A percentile compares a stretch with the other conserved stretches of the same genome.
These are phyloP conservation scores for Sebastes vulpes DNA, from an alignment of 2,797 vertebrate species.

Conservation along the genomic window DNA sequence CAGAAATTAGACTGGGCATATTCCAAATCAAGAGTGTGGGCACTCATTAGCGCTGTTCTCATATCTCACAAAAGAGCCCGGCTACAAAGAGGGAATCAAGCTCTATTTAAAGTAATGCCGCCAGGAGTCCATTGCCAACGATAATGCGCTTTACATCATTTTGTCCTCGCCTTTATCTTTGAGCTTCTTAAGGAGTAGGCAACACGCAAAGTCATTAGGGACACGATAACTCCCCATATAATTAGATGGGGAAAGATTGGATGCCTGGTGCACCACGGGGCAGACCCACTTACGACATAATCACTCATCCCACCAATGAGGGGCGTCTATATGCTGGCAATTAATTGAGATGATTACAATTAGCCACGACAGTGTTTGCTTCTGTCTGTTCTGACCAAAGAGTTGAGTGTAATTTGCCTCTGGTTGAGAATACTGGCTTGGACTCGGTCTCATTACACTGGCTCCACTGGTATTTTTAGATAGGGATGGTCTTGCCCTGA, in stretches of 20 bases:
- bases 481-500: conserved; percentile 28
- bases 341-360: conserved; percentile 78
- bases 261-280: conserved; percentile 68
- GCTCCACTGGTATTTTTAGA: conserved; percentile 48
- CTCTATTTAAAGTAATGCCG: conserved; percentile 78
- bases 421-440: conserved; percentile 45
- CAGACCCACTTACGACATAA: conserved; percentile 73
- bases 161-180: conserved; percentile 80
- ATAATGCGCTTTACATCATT: conserved; percentile 83
- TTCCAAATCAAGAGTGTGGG: conserved; percentile 72
- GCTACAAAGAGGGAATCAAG: conserved; percentile 74
- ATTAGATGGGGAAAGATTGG: conserved; percentile 79
- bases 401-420: conserved; percentile 47
- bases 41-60: conserved; percentile 73
- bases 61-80: conserved; percentile 73
- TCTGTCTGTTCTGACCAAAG: conserved; percentile 66
- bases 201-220: conserved; percentile 82
- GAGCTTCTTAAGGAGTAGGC: conserved; percentile 78
- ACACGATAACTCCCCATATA: conserved; percentile 76
- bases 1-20: conserved; percentile 61
- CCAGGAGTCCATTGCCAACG: conserved; percentile 71
- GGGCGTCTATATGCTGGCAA: conserved; percentile 54
- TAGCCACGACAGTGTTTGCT: conserved; percentile 55
- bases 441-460: conserved; percentile 50
- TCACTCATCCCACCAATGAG: conserved; percentile 74